These are phyloP conservation scores for Callimorpha dominula DNA, from an alignment of 2,888 invertebrate genomes.

Conservation along the genomic window DNA sequence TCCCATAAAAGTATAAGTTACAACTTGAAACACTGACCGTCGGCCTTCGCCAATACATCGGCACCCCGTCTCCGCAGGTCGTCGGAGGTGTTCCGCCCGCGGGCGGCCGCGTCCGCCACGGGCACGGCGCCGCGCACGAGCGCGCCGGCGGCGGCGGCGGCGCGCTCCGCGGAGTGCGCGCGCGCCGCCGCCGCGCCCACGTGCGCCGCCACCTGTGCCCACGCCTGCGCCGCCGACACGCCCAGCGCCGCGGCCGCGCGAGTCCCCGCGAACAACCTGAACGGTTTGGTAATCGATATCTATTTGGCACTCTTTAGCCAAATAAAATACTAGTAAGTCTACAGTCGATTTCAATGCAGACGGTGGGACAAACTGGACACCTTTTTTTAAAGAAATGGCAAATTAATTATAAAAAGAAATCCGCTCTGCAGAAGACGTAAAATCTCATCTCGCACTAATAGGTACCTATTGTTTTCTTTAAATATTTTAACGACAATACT, in stretches of 20 bases:
- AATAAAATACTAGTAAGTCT: no score
- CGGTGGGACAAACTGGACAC: no score
- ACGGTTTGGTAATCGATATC: background rate
- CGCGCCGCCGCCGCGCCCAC: slow-evolving; percentile 71
- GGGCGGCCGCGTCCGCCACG: slow-evolving; percentile 81
- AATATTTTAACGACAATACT: no score
- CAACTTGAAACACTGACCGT: slow-evolving; percentile 65
- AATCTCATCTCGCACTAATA: no score
- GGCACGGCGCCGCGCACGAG: slow-evolving; percentile 71
- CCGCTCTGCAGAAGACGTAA: no score
- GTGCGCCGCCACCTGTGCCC: slow-evolving; percentile 87
- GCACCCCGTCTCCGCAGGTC: slow-evolving; percentile 84
- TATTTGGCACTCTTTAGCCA: no score
- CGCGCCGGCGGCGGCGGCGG: slow-evolving; percentile 73
- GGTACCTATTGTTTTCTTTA: no score
- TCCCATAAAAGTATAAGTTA: no score
- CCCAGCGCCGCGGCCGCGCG: slow-evolving; percentile 92
- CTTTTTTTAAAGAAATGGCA: no score
- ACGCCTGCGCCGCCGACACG: slow-evolving; percentile 88
- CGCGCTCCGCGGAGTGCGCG: slow-evolving; percentile 57
- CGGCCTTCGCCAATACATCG: slow-evolving; percentile 69
- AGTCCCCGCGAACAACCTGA: slow-evolving; percentile 88
- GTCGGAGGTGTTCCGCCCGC: slow-evolving; percentile 85
- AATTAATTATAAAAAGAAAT: no score
- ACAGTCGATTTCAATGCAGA: no score